Percentiles rank a stretch among this genome's conserved stretches.
Evolutionary conservation across 1,140 invertebrate species (phyloP).

Genomic region (Drosophila prosaltans): DNA sequence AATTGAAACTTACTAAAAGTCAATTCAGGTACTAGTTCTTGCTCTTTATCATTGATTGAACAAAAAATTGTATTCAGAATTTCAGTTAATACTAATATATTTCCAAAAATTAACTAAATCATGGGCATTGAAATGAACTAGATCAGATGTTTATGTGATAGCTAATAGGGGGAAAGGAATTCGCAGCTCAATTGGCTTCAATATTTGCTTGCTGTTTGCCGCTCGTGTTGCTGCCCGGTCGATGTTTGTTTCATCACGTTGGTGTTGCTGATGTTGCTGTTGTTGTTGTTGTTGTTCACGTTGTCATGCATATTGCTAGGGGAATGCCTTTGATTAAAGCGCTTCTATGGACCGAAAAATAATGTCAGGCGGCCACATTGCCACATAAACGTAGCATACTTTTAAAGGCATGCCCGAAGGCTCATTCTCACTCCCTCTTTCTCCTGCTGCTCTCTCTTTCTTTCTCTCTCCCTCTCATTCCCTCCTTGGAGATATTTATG

Average conservation of each 20-base stretch:
- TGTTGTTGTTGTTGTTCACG: slow-evolving; percentile 4
- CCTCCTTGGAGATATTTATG: slow-evolving; percentile 47
- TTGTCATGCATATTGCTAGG: slow-evolving; percentile 7
- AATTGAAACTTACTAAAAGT: no score
- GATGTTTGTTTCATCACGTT: background rate
- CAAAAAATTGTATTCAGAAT: no score
- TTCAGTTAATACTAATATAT: no score
- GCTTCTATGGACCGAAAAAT: slow-evolving; percentile 41
- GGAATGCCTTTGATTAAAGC: slow-evolving; percentile 59
- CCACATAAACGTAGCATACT: slow-evolving; percentile 43
- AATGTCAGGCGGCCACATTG: slow-evolving; percentile 39
- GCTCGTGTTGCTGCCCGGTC: no score
- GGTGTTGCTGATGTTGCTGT: background rate
- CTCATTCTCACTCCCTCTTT: slow-evolving; percentile 15
- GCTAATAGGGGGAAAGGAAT: slow-evolving; percentile 1
- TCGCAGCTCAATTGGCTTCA: slow-evolving; percentile 7
- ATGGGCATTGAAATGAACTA: background rate
- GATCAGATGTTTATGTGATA: background rate
- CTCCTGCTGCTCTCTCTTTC: background rate
- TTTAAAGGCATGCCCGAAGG: slow-evolving; percentile 53
- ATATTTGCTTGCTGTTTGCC: slow-evolving; percentile 1
- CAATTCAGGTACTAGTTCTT: no score
- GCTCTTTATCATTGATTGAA: no score
- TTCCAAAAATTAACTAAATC: background rate
- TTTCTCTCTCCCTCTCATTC: background rate